These are phyloP conservation scores for Sebastes umbrosus DNA, from an alignment of 2,797 vertebrate species.

Conservation along the genomic window DNA sequence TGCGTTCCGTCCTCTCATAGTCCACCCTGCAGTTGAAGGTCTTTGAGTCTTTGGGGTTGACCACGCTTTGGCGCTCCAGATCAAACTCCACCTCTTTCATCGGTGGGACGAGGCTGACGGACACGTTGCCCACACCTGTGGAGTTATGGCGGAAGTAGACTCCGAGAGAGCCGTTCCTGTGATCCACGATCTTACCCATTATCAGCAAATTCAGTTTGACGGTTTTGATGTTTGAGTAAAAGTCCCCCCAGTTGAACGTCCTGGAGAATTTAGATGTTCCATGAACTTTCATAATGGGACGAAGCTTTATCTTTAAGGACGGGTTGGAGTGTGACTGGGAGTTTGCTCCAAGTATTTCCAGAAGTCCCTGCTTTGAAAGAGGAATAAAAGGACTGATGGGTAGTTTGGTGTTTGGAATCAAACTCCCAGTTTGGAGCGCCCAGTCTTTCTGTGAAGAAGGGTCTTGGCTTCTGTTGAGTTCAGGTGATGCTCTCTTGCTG, in stretches of 20 bases:
- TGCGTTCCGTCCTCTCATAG: slow-evolving; percentile 91
- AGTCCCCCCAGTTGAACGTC: slow-evolving; percentile 96
- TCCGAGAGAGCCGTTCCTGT: slow-evolving; percentile 96
- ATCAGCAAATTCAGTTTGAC: slow-evolving; percentile 94
- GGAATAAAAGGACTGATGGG: slow-evolving; percentile 61
- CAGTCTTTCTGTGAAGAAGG: slow-evolving; percentile 40
- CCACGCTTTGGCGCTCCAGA: slow-evolving; percentile 79
- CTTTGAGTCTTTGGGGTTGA: slow-evolving; percentile 95
- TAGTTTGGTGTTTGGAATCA: slow-evolving; percentile 71
- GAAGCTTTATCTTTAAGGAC: slow-evolving; percentile 68
- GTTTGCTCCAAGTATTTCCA: slow-evolving; percentile 75
- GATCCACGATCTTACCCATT: slow-evolving; percentile 96
- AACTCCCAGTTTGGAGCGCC: slow-evolving; percentile 40
- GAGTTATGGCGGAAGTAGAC: slow-evolving; percentile 97
- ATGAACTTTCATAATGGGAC: slow-evolving; percentile 63
- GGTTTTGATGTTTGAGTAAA: slow-evolving; percentile 97
- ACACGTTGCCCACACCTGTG: slow-evolving; percentile 94
- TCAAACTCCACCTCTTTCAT: slow-evolving; percentile 93
- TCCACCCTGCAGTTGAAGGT: slow-evolving; percentile 97
- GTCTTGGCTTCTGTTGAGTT: slow-evolving; percentile 14
- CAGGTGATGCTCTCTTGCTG: slow-evolving; percentile 55
- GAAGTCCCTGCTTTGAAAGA: slow-evolving; percentile 71
- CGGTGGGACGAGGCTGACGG: slow-evolving; percentile 92
- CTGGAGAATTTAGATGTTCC: slow-evolving; percentile 86
- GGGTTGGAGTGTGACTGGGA: slow-evolving; percentile 48